Percentiles rank a stretch among this genome's conserved stretches.
These are phyloP conservation scores for Camarhynchus parvulus DNA, from an alignment of 2,113 vertebrate genomes.

Conservation along the genomic window DNA sequence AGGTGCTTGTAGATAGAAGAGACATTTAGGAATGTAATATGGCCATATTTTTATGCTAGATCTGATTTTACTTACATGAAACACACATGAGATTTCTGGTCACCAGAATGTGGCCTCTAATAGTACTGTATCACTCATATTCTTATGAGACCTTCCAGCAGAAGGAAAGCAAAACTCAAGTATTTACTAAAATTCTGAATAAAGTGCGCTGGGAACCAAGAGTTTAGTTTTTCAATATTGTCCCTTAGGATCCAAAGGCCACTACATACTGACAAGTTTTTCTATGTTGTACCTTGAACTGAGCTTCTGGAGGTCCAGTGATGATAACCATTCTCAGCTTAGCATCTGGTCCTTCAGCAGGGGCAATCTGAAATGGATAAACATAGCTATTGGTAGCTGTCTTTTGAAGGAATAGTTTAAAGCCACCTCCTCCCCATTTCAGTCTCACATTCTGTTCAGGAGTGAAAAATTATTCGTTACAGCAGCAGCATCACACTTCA, in stretches of 20 bases:
- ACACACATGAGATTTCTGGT: background rate
- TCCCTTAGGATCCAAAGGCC: background rate
- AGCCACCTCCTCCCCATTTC: conserved; percentile 15
- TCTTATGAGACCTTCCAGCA: background rate
- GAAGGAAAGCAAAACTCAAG: background rate
- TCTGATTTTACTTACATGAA: background rate
- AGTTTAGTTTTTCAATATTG: background rate
- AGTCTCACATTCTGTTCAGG: conserved; percentile 55
- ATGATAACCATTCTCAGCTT: conserved; percentile 98
- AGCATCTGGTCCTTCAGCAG: conserved; percentile 91
- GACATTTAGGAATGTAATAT: background rate
- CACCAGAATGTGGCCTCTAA: background rate
- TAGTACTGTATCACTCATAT: background rate
- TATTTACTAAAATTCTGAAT: background rate
- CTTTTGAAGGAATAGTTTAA: conserved; percentile 39
- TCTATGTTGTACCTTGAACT: conserved; percentile 89
- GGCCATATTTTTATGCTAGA: background rate
- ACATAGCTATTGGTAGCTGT: conserved; percentile 32
- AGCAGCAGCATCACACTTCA: conserved; percentile 34
- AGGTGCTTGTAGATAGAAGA: background rate
- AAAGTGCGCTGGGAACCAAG: background rate
- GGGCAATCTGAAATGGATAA: conserved; percentile 87
- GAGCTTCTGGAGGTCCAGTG: conserved; percentile 94
- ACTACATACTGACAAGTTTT: background rate
- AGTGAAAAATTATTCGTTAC: conserved; percentile 20